phyloP scores from a whole-genome alignment of 35 echinoderm and acorn worm genomes.

The Strongylocentrotus purpuratus region DNA sequence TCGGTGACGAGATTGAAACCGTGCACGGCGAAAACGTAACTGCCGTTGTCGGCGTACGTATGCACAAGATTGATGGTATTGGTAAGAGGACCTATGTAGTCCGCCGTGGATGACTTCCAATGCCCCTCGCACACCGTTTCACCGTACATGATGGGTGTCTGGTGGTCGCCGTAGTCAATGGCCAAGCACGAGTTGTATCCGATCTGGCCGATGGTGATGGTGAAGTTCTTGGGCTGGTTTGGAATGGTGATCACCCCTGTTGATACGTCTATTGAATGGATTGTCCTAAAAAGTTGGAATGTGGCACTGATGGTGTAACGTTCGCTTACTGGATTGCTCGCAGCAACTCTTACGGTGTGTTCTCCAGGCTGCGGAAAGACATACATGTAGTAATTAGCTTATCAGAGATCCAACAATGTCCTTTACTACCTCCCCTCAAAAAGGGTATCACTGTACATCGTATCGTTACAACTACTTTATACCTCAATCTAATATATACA shows the following conservation, averaged over 20 bases:
- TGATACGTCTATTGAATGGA: conserved; percentile 40
- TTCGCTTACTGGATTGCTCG: conserved; percentile 52
- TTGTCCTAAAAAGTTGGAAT: conserved; percentile 52
- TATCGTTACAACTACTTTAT: too few relatives aligned
- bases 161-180: conserved; percentile 52
- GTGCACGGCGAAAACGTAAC: not conserved
- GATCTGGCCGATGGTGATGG: conserved; percentile 24
- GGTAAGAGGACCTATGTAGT: not conserved
- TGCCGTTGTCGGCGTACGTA: conserved; percentile 46
- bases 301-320: not conserved
- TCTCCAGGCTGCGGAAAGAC: conserved; percentile 16
- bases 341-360: not conserved
- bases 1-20: conserved; percentile 66
- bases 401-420: not conserved
- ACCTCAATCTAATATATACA: too few relatives aligned
- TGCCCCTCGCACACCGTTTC: conserved; percentile 34
- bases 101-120: not conserved
- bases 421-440: too few relatives aligned
- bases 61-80: not conserved
- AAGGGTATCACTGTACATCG: too few relatives aligned
- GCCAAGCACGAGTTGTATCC: conserved; percentile 58
- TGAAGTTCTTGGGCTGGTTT: conserved; percentile 54
- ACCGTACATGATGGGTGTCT: not conserved
- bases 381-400: not conserved
- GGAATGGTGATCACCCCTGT: not conserved